A percentile compares a stretch with the other conserved stretches of the same genome.
Conservation (phyloP, 2,113 vertebrate genomes). For the Archocentrus centrarchus region DNA sequence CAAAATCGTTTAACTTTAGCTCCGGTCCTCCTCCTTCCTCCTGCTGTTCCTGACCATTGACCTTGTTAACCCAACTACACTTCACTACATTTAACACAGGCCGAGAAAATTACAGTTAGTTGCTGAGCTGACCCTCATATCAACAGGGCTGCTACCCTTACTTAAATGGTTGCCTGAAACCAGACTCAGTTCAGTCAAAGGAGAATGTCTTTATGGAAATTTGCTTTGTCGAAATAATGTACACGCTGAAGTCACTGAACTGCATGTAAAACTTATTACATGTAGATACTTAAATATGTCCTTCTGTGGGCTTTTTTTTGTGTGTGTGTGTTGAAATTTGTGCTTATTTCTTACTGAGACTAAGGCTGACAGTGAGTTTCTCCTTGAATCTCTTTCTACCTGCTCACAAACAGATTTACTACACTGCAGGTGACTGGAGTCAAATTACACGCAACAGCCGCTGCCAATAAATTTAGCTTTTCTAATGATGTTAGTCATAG, state of each 20-base stretch:
- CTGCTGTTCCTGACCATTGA: slow-evolving; percentile 20
- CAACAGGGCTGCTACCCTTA: slow-evolving; percentile 7
- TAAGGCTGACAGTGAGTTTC: background rate
- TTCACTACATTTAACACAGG: slow-evolving; percentile 22
- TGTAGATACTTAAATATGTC: background rate
- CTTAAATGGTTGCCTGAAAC: background rate
- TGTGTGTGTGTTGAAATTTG: background rate
- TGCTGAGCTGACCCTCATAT: slow-evolving; percentile 24
- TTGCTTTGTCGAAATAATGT: background rate
- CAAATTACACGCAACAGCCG: slow-evolving; percentile 21
- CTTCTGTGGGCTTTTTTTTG: background rate
- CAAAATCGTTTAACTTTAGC: background rate
- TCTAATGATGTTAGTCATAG: slow-evolving; percentile 2
- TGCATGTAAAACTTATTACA: background rate
- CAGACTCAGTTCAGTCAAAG: background rate
- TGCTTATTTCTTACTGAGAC: background rate
- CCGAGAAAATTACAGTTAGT: slow-evolving; percentile 18
- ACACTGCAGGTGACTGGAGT: slow-evolving; percentile 34
- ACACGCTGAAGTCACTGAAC: background rate
- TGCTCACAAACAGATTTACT: background rate
- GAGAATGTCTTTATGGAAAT: background rate
- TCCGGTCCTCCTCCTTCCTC: background rate
- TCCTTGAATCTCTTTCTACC: slow-evolving; percentile 11
- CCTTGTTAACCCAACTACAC: slow-evolving; percentile 53
- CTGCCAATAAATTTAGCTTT: slow-evolving; percentile 1